Percentiles rank a stretch among this genome's conserved stretches.
phyloP scores from a whole-genome alignment of 2,113 vertebrate species.

The Phodopus roborovskii region DNA sequence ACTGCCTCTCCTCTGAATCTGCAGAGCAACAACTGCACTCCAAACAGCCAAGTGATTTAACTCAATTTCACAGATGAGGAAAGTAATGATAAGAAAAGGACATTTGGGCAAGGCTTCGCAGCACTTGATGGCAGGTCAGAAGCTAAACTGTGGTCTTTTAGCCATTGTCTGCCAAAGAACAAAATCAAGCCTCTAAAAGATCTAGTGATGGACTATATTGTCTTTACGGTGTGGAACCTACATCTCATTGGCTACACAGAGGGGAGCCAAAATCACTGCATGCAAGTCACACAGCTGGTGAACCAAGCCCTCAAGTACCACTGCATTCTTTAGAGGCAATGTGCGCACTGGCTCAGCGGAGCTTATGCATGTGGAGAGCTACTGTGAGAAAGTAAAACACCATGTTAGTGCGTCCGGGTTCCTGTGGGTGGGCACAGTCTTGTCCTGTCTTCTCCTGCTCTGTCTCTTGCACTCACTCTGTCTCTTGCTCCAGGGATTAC shows the following conservation, averaged over 20 bases:
- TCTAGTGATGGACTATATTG: background rate
- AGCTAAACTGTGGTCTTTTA: background rate
- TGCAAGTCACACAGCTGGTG: background rate
- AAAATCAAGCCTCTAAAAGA: background rate
- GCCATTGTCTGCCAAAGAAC: background rate
- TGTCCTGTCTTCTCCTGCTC: background rate
- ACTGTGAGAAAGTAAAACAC: background rate
- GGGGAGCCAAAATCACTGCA: background rate
- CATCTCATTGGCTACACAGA: background rate
- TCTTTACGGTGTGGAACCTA: background rate
- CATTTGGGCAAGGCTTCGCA: background rate
- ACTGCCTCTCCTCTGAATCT: background rate
- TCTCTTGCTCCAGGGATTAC: background rate
- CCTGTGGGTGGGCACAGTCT: background rate
- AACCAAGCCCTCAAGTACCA: background rate
- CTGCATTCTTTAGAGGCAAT: background rate
- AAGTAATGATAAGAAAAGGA: background rate
- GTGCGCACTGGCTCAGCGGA: background rate
- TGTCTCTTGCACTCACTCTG: background rate
- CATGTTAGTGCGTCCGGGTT: background rate
- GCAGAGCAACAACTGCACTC: background rate
- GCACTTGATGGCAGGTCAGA: background rate
- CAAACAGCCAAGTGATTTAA: background rate
- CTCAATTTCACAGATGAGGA: constrained; percentile 4
- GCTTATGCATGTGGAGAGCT: background rate